These are phyloP conservation scores for Drosophila parabipectinata DNA, from an alignment of 1,140 invertebrate genomes.

Conservation along the genomic window DNA sequence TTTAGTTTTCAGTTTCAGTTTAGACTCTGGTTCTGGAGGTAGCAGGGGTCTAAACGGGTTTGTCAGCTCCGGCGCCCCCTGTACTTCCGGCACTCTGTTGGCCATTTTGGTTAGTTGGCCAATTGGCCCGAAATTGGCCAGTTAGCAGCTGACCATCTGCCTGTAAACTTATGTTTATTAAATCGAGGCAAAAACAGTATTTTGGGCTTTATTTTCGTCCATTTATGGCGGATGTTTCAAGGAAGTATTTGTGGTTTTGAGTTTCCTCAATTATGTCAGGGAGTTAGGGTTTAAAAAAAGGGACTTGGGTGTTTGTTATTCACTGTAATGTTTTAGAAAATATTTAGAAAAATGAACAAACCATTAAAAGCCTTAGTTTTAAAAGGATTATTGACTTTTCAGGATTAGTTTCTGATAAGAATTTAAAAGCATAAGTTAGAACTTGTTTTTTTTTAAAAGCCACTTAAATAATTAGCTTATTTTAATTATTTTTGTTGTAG, in stretches of 20 bases:
- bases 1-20: slow-evolving; percentile 2
- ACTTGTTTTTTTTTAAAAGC: no score
- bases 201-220: neutral
- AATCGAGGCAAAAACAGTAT: neutral
- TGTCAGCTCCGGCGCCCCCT: slow-evolving; percentile 37
- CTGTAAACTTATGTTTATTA: slow-evolving; percentile 28
- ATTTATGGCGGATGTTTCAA: neutral
- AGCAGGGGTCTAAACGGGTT: slow-evolving; percentile 48
- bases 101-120: neutral
- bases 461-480: no score
- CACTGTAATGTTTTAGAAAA: no score
- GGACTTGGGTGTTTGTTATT: no score
- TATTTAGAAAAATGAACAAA: no score
- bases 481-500: no score
- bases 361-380: no score
- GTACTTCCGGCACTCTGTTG: slow-evolving; percentile 26
- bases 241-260: neutral
- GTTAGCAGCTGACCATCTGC: slow-evolving; percentile 4
- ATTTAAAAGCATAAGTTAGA: no score
- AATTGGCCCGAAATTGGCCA: slow-evolving; percentile 6
- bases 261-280: neutral
- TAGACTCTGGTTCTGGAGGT: neutral
- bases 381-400: no score
- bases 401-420: no score
- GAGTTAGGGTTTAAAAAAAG: no score